A percentile compares a stretch with the other conserved stretches of the same genome.
phyloP scores from a whole-genome alignment of 1,140 invertebrate genomes.

The Aphaenogaster ashmeadi region DNA sequence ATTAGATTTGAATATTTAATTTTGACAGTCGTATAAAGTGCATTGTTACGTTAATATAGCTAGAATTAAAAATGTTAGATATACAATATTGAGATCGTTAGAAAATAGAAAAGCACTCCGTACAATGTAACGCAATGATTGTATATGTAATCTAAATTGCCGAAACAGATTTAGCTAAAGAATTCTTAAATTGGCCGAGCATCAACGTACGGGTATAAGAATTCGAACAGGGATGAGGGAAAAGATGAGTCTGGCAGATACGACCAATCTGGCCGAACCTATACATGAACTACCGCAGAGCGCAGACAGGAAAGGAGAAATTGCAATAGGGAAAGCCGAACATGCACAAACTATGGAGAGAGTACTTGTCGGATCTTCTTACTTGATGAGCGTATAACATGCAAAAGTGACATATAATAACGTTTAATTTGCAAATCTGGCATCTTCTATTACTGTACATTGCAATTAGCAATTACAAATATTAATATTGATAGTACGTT shows the following conservation, averaged over 20 bases:
- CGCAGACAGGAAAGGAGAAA: conserved; percentile 49
- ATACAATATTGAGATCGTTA: background rate
- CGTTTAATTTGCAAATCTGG: background rate
- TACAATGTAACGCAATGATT: conserved; percentile 14
- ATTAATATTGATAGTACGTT: background rate
- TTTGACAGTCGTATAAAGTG: background rate
- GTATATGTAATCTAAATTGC: conserved; percentile 69
- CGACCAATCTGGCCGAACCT: conserved; percentile 74
- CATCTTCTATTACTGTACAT: background rate
- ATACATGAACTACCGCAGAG: conserved; percentile 76
- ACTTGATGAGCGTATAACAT: background rate
- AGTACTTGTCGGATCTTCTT: background rate
- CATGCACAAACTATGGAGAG: conserved; percentile 13
- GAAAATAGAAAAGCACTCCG: background rate
- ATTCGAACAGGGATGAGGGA: conserved; percentile 50
- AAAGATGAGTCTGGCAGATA: conserved; percentile 81
- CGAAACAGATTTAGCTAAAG: conserved; percentile 74
- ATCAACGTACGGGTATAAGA: conserved; percentile 74
- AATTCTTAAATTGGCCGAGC: conserved; percentile 78
- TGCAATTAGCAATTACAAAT: background rate
- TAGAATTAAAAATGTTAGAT: background rate
- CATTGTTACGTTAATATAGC: background rate
- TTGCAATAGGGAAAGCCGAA: conserved; percentile 44
- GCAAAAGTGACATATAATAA: background rate
- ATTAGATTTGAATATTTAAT: background rate